These are phyloP conservation scores for Seira musarum DNA, from an alignment of 2,888 invertebrate species.

Conservation along the genomic window DNA sequence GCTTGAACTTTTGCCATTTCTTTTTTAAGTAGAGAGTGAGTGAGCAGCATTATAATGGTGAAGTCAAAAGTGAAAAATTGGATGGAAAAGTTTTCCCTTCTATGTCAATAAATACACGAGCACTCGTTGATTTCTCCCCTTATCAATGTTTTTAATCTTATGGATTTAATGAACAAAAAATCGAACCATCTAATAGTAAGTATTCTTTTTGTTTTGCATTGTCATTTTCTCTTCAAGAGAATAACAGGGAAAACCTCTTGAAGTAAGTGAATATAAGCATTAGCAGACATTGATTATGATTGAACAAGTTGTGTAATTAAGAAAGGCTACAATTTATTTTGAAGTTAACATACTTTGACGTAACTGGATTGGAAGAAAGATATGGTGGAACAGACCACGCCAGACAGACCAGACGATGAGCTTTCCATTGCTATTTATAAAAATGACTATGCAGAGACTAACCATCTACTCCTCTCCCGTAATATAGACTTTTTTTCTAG, in stretches of 20 bases:
- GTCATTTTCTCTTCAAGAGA: too few relatives aligned
- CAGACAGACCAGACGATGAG: not conserved
- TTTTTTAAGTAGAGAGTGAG: not conserved
- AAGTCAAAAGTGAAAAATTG: too few relatives aligned
- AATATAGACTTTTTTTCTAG: too few relatives aligned
- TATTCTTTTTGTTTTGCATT: too few relatives aligned
- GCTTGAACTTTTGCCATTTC: slow-evolving; percentile 24
- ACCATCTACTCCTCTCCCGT: too few relatives aligned
- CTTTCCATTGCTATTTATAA: not conserved
- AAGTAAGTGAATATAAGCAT: not conserved
- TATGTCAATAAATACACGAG: not conserved
- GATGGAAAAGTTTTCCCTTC: too few relatives aligned
- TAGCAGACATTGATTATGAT: not conserved
- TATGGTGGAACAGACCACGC: not conserved
- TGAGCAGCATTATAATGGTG: too few relatives aligned
- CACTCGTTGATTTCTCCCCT: not conserved
- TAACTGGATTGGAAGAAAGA: not conserved
- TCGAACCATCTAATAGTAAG: not conserved
- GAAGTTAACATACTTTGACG: not conserved
- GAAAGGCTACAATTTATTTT: not conserved
- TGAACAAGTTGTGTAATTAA: not conserved
- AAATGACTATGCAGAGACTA: not conserved
- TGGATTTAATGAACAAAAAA: not conserved
- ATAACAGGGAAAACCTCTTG: not conserved
- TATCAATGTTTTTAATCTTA: not conserved